Evolutionary conservation across 2,888 invertebrate genomes (phyloP).

Genomic region (Cremastobaeus sp.): DNA sequence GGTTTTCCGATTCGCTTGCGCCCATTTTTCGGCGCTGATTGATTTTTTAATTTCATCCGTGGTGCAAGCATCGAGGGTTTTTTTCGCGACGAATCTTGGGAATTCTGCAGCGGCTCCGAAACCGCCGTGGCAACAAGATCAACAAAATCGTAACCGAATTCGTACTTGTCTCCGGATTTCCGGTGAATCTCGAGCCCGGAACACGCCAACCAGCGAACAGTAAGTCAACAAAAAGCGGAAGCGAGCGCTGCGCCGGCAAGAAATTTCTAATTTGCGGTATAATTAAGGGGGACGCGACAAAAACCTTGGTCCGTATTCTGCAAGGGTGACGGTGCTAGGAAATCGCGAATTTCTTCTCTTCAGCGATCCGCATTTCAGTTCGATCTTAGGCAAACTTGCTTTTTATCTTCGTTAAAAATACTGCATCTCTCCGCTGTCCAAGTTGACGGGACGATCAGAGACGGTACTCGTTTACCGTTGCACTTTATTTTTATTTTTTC

Average conservation of each 20-base stretch:
- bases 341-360: constrained; percentile 72
- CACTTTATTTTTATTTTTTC: constrained; percentile 25
- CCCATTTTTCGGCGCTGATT: constrained; percentile 10
- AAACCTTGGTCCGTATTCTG: constrained; percentile 73
- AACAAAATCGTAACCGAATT: constrained; percentile 61
- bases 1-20: constrained; percentile 3
- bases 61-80: not conserved
- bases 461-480: constrained; percentile 40
- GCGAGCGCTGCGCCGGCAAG: constrained; percentile 66
- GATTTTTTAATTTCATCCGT: constrained; percentile 8
- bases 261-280: constrained; percentile 78
- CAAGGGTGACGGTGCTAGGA: constrained; percentile 66
- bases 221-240: constrained; percentile 70
- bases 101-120: constrained; percentile 3
- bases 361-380: constrained; percentile 57
- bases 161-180: constrained; percentile 61
- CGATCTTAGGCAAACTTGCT: constrained; percentile 59
- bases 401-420: constrained; percentile 56
- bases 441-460: constrained; percentile 46
- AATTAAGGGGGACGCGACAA: constrained; percentile 76
- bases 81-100: constrained; percentile 4
- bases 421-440: constrained; percentile 55
- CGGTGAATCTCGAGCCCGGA: constrained; percentile 60
- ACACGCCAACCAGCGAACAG: constrained; percentile 64
- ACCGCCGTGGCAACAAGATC: constrained; percentile 35